These are phyloP conservation scores for Orthosia incerta DNA, from an alignment of 2,888 invertebrate genomes.

Conservation along the genomic window DNA sequence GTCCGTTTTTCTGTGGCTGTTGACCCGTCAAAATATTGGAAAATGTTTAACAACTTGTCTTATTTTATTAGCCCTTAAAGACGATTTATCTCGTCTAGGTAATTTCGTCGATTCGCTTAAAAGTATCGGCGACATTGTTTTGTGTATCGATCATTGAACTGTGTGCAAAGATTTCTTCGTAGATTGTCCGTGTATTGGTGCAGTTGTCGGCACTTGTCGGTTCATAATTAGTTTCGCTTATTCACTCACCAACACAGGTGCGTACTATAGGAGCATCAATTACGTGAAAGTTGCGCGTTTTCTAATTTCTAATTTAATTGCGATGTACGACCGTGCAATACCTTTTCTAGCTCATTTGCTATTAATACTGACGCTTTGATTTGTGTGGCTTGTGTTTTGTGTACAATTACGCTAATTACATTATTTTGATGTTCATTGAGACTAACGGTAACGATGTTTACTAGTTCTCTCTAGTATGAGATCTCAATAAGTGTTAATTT, in stretches of 20 bases:
- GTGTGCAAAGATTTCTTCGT: slow-evolving; percentile 49
- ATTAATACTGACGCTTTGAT: slow-evolving; percentile 39
- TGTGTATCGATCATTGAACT: slow-evolving; percentile 51
- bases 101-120: slow-evolving; percentile 35
- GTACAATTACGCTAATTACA: not conserved
- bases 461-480: not conserved
- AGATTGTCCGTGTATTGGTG: slow-evolving; percentile 62
- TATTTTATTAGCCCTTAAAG: slow-evolving; percentile 43
- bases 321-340: slow-evolving; percentile 62
- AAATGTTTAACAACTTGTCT: slow-evolving; percentile 31
- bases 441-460: not conserved
- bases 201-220: slow-evolving; percentile 65
- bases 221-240: slow-evolving; percentile 83
- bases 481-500: not conserved
- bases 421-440: slow-evolving; percentile 16
- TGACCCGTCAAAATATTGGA: slow-evolving; percentile 52
- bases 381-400: slow-evolving; percentile 14
- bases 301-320: slow-evolving; percentile 83
- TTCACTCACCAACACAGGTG: slow-evolving; percentile 72
- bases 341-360: slow-evolving; percentile 56
- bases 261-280: slow-evolving; percentile 77
- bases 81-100: slow-evolving; percentile 42
- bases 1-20: slow-evolving; percentile 63
- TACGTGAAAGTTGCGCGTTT: slow-evolving; percentile 83
- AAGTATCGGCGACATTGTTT: slow-evolving; percentile 33